Evolutionary conservation across 2,113 vertebrate species (phyloP).

Genomic region (Cheirogaleus medius): DNA sequence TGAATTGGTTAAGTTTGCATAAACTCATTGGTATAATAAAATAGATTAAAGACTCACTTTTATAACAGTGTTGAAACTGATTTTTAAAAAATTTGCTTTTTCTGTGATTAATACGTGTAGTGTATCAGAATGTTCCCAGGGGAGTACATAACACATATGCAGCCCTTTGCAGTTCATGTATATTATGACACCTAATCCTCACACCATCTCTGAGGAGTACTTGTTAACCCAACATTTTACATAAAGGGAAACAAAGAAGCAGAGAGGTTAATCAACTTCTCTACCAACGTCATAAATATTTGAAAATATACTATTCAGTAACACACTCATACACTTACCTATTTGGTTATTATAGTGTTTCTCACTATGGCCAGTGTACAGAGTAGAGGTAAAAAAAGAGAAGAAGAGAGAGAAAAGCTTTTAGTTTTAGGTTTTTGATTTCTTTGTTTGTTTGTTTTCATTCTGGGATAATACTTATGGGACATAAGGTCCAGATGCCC

Average conservation of each 20-base stretch:
- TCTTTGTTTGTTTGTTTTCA: background rate
- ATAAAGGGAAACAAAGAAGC: background rate
- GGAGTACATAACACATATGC: background rate
- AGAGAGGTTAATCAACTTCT: background rate
- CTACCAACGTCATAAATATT: background rate
- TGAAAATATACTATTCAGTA: background rate
- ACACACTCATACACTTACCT: background rate
- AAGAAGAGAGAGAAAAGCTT: background rate
- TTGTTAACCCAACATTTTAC: background rate
- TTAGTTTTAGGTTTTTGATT: background rate
- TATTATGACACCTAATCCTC: background rate
- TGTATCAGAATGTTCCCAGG: background rate
- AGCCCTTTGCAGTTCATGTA: background rate
- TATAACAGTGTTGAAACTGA: background rate
- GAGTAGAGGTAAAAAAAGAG: background rate
- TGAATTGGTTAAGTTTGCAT: background rate
- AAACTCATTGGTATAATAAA: background rate
- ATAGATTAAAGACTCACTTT: background rate
- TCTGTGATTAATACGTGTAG: background rate
- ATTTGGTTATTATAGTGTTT: background rate
- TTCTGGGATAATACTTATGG: background rate
- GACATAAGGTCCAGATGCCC: background rate
- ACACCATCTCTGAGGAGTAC: background rate
- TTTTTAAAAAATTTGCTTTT: background rate
- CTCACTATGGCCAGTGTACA: background rate